Evolutionary conservation across 2,888 invertebrate genomes (phyloP), one percentile per base, ranked within the genome.

Genomic region (Mongoloraphidia duomilia): DNA sequence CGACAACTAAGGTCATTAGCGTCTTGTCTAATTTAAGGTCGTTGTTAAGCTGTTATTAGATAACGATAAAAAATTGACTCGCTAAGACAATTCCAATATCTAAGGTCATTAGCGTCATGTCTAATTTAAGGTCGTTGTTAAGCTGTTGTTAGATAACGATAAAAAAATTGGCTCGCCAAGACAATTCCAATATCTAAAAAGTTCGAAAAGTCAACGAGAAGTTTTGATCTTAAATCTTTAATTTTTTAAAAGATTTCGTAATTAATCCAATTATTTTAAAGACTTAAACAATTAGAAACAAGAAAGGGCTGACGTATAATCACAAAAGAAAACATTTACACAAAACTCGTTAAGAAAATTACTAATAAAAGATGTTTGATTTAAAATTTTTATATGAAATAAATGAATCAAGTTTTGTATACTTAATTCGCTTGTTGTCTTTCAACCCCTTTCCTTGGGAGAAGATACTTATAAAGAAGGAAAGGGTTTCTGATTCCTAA

Each of bases 301-400:
- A 44, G 34, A 26, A 13, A 34, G 26, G 44, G 13, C n/a, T 34
- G 44, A 44, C 34, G 33, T 12, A 44, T 44, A 44, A 44, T 44
- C 34, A 13, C n/a, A 44, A 44, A 44, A 34, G 33, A 34, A 10
- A 44, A 44, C 34, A 44, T 44, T 44, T 44, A 44, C 44, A n/a
- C 26, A 34, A 44, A 44, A 13, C 44, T 26, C 26, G 13, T 10
- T n/a, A 34, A 49, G 46, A 51, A 51, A 51, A 51, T 51, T 51
- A 49, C 44, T 47, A 49, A 49, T 49, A 49, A 51, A 51, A 51
- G 51, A 51, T 51, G 49, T 51, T 51, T 51, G 51, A 51, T 51
- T 53, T 53, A 34, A 33, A 34, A 44, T 34, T 44, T 44, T 34
- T 26, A 26, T 26, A 26, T 26, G 26, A 26, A 26, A 26, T 26